These are phyloP conservation scores for Drosophila meridiana DNA, from an alignment of 2,888 invertebrate genomes.

Conservation along the genomic window DNA sequence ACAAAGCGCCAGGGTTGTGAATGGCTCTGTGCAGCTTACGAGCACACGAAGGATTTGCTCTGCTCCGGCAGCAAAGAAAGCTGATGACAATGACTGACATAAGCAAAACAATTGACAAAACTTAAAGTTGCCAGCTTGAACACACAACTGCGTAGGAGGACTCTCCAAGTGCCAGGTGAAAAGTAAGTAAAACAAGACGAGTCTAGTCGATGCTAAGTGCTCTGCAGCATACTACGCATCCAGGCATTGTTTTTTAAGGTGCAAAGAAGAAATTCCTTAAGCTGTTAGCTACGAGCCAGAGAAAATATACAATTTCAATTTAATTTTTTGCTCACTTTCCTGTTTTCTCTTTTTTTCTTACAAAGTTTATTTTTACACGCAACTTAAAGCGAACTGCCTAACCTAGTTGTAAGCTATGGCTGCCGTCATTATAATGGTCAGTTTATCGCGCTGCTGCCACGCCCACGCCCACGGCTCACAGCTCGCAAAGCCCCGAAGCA, in stretches of 20 bases:
- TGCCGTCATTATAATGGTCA: constrained; percentile 57
- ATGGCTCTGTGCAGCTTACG: constrained; percentile 47
- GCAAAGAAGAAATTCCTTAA: constrained; percentile 16
- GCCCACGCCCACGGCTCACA: constrained; percentile 25
- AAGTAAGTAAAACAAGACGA: constrained; percentile 15
- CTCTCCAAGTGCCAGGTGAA: constrained; percentile 27
- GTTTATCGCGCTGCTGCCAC: constrained; percentile 39
- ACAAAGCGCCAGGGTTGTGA: constrained; percentile 50
- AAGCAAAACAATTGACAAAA: constrained; percentile 18
- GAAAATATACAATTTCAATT: constrained; percentile 15
- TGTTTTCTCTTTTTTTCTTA: neutral
- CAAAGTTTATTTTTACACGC: constrained; percentile 30
- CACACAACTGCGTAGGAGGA: constrained; percentile 3
- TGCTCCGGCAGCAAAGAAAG: constrained; percentile 25
- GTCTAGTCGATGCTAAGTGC: constrained; percentile 18
- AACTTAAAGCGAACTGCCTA: constrained; percentile 23
- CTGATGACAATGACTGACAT: constrained; percentile 50
- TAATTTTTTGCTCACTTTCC: neutral
- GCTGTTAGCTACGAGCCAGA: constrained; percentile 9
- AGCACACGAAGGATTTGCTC: constrained; percentile 44
- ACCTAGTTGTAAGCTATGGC: constrained; percentile 38
- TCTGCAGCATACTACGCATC: neutral
- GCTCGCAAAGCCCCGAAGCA: constrained; percentile 32
- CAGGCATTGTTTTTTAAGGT: constrained; percentile 2
- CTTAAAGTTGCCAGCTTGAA: constrained; percentile 28